These are phyloP conservation scores for Sus cebifrons DNA, from an alignment of 2,797 vertebrate species.

Conservation along the genomic window DNA sequence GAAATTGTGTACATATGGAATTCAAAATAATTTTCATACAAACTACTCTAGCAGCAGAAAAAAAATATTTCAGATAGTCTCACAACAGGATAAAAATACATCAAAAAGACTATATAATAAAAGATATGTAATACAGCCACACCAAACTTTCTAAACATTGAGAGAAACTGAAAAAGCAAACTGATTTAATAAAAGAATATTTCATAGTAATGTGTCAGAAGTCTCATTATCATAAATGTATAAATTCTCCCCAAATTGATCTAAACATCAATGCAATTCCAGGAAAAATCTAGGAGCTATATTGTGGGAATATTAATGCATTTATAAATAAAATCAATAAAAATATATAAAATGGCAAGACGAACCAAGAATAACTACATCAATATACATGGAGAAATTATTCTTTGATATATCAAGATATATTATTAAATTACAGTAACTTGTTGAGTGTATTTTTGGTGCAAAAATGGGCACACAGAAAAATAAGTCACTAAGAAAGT, in stretches of 20 bases:
- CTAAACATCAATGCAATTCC: neutral
- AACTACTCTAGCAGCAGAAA: neutral
- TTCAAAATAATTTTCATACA: neutral
- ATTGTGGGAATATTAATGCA: neutral
- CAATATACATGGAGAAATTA: neutral
- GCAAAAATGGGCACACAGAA: neutral
- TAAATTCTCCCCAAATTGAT: neutral
- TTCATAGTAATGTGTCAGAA: neutral
- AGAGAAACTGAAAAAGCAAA: constrained; percentile 27
- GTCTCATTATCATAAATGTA: neutral
- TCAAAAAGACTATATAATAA: neutral
- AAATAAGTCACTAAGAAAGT: neutral
- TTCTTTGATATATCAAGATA: neutral
- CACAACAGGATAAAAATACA: neutral
- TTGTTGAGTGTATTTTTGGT: neutral
- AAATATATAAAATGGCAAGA: neutral
- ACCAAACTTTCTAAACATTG: neutral
- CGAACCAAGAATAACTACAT: neutral
- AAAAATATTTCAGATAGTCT: neutral
- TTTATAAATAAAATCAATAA: neutral
- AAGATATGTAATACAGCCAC: neutral
- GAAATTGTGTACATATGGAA: neutral
- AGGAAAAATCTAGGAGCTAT: neutral
- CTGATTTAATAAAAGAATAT: neutral
- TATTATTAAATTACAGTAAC: neutral